Conservation (phyloP, 2,888 invertebrate species). For the Amiota mariae region DNA sequence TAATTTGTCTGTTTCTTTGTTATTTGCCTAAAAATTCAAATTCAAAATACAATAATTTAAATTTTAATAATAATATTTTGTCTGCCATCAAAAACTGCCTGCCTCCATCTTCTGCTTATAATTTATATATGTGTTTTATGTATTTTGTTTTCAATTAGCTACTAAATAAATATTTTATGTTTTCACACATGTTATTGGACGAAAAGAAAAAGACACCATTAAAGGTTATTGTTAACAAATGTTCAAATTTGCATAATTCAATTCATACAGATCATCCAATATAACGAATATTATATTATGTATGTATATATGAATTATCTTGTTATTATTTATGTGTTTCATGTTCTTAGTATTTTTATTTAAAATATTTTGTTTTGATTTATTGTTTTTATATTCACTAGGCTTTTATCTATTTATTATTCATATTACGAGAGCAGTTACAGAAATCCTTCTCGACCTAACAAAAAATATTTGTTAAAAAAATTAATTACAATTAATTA, state of each 20-base stretch:
- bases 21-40: background rate
- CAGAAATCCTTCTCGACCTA: too few species aligned
- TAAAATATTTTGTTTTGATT: too few species aligned
- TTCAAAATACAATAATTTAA: conserved; percentile 2
- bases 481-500: too few species aligned
- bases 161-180: conserved; percentile 14
- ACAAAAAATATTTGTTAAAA: too few species aligned
- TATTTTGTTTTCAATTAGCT: background rate
- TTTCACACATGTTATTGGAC: background rate
- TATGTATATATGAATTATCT: conserved; percentile 28
- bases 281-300: too few species aligned
- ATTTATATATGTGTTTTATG: background rate
- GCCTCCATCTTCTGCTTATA: background rate
- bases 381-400: too few species aligned
- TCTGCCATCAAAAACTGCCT: too few species aligned
- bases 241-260: conserved; percentile 61
- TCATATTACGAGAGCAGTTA: too few species aligned
- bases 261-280: background rate
- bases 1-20: background rate
- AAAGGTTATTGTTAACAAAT: conserved; percentile 49
- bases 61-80: too few species aligned
- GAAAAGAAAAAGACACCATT: background rate
- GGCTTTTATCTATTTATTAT: too few species aligned
- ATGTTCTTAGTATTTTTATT: too few species aligned
- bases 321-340: background rate